Base-by-base conservation (phyloP, 2,888 invertebrate species). In the Parascotia fuliginaria region DNA sequence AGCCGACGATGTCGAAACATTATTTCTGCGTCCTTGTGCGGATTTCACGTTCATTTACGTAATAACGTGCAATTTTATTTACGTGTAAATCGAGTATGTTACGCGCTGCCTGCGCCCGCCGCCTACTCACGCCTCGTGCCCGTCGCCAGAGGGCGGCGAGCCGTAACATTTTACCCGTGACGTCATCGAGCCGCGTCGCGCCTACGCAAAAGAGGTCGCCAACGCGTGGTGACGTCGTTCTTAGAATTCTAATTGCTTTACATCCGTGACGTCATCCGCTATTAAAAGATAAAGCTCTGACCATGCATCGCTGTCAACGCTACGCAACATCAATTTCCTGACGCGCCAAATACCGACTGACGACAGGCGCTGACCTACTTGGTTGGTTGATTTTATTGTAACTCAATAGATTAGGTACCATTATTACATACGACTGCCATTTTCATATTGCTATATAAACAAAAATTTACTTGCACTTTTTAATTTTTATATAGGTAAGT, bases 31-130 rank as follows among this genome's bases (percentile, higher is more conserved):
- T 87, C 90, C 87, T 89, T 89, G 89, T 74, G 79, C 80, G 85
- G 83, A 89, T 87, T 89, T 89, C 85, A 87, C 85, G 85, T 88
- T 81, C 81, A 81, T 81, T 89, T 87, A 83, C 88, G 84, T 85
- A 88, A 88, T 65, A 63, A 70, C 65, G 62, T 73, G 71, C 63
- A 67, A 77, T 80, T 82, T 79, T 82, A 83, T 83, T 83, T 83
- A 83, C 83, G 81, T 77, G 75, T 70, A 65, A 64, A 70, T 70
- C 60, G 69, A 52, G 58, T 73, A 66, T 69, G 70, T 73, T 77
- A 77, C 77, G 75, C 73, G 65, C 58, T 70, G 75, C 63, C 60
- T 39, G 34, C 55, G 28, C 46, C 28, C 32, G 29, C 57, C 72
- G 55, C 77, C 76, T 55, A 77, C 77, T 57, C 70, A 53, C 62